Evolutionary conservation across 2,888 invertebrate species (phyloP).

Genomic region (Orchesellides sinensis): DNA sequence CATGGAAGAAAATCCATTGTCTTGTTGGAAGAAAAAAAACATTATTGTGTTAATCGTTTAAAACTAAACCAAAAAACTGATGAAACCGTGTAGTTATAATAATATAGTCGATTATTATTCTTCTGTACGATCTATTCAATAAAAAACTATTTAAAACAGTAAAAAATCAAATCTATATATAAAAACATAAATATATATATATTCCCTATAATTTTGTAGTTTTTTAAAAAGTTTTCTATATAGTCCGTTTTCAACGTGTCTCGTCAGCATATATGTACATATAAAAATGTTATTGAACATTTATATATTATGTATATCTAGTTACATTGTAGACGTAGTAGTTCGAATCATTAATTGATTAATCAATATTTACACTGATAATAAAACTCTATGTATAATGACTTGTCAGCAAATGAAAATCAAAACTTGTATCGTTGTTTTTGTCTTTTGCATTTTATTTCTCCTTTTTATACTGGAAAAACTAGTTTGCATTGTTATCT

Average conservation of each 20-base stretch:
- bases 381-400: conserved; percentile 59
- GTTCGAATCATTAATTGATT: conserved; percentile 57
- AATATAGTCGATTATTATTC: conserved; percentile 53
- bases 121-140: conserved; percentile 50
- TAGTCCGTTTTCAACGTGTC: conserved; percentile 69
- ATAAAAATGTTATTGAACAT: conserved; percentile 27
- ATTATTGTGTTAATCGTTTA: conserved; percentile 9
- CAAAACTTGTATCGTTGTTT: not conserved
- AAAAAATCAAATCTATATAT: conserved; percentile 55
- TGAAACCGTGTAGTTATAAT: conserved; percentile 51
- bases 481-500: not conserved
- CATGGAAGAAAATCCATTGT: no score
- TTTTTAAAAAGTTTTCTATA: conserved; percentile 73
- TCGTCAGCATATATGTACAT: conserved; percentile 49
- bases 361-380: conserved; percentile 55
- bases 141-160: conserved; percentile 34
- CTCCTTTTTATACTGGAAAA: no score
- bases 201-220: conserved; percentile 74
- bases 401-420: conserved; percentile 60
- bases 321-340: conserved; percentile 42
- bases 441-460: no score
- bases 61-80: conserved; percentile 25
- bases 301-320: conserved; percentile 22
- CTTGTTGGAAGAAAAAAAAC: no score
- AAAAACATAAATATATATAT: conserved; percentile 51